A percentile compares a stretch with the other conserved stretches of the same genome.
Evolutionary conservation across 2,113 vertebrate species (phyloP).

Genomic region (Petromus typicus): DNA sequence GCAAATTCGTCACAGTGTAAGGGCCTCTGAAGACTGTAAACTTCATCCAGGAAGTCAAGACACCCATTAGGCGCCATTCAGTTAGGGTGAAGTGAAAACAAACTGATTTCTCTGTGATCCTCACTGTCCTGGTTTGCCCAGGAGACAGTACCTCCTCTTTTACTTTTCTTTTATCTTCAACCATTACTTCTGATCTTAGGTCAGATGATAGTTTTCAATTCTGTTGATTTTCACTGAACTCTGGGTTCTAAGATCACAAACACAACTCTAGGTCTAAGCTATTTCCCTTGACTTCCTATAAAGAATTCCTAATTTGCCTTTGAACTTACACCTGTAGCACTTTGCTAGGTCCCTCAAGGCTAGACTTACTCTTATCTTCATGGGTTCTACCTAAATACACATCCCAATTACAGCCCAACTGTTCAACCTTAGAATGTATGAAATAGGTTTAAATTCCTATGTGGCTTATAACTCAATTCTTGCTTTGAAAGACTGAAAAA

Average conservation of each 20-base stretch:
- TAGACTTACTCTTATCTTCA: background rate
- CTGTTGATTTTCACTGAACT: slow-evolving; percentile 5
- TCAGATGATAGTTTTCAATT: background rate
- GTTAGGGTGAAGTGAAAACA: background rate
- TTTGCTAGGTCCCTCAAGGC: background rate
- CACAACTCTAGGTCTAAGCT: background rate
- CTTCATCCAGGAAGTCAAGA: background rate
- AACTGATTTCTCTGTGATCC: background rate
- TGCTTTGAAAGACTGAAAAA: background rate
- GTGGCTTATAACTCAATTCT: background rate
- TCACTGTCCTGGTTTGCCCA: background rate
- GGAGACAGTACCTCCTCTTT: background rate
- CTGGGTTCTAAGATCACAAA: slow-evolving; percentile 9
- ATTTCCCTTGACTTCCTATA: background rate
- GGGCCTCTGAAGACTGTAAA: background rate
- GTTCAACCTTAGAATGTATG: background rate
- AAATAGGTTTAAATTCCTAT: background rate
- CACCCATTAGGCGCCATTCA: no score
- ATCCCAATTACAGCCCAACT: background rate
- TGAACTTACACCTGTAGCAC: background rate
- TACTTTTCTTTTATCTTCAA: background rate
- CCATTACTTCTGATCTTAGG: background rate
- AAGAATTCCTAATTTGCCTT: background rate
- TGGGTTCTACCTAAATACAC: background rate
- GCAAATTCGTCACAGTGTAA: background rate